phyloP scores from a whole-genome alignment of 1,140 invertebrate genomes.

The Drosophila littoralis region DNA sequence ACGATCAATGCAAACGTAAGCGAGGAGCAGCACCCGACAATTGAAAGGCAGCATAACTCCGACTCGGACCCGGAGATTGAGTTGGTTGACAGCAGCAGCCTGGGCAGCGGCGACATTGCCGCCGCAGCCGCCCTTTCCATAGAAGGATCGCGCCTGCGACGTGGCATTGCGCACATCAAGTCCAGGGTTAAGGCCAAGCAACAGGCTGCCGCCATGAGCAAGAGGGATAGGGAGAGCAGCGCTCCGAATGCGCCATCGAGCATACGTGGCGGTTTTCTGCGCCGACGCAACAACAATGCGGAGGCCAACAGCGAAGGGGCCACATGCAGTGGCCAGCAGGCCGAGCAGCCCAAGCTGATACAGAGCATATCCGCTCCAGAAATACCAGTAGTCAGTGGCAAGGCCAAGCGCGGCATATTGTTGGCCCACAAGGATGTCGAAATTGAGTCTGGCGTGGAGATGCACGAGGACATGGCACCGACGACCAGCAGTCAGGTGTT shows the following conservation, averaged over 20 bases:
- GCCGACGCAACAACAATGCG: conserved; percentile 42
- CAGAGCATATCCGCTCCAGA: conserved; percentile 23
- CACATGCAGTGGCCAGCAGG: conserved; percentile 22
- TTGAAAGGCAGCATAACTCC: conserved; percentile 59
- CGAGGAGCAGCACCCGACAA: conserved; percentile 61
- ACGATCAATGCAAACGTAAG: conserved; percentile 67
- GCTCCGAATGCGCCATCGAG: conserved; percentile 1
- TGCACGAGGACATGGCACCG: conserved; percentile 74
- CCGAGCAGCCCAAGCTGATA: background rate
- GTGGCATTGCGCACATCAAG: conserved; percentile 75
- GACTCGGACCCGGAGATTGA: conserved; percentile 75
- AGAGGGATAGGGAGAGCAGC: conserved; percentile 48
- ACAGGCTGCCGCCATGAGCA: conserved; percentile 61
- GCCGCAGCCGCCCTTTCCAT: conserved; percentile 20
- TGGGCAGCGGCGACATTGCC: conserved; percentile 50
- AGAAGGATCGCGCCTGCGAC: conserved; percentile 68
- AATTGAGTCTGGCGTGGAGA: conserved; percentile 80
- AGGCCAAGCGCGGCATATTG: conserved; percentile 61
- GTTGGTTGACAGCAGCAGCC: conserved; percentile 53
- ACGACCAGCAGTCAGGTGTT: background rate
- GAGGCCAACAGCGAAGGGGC: conserved; percentile 44
- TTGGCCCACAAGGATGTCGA: conserved; percentile 77
- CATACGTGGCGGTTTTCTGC: conserved; percentile 55
- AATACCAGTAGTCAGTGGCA: conserved; percentile 44
- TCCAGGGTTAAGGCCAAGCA: conserved; percentile 80